Percentiles rank a stretch among this genome's conserved stretches.
phyloP scores from a whole-genome alignment of 2,888 invertebrate genomes.

The Limnephilus auricula region DNA sequence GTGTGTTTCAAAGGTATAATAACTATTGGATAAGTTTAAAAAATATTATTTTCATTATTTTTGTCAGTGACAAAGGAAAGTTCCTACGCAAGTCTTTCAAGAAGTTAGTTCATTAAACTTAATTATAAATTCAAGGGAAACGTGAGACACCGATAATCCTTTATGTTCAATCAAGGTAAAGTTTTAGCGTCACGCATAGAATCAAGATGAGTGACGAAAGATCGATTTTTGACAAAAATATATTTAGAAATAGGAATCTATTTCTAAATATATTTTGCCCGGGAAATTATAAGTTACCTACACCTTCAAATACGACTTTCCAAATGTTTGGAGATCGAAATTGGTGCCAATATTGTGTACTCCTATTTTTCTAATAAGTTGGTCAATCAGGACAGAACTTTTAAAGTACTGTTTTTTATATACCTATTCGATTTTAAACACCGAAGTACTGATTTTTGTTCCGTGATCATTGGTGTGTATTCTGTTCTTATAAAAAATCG shows the following conservation, averaged over 20 bases:
- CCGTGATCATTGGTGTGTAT: too few relatives aligned
- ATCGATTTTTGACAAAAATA: background rate
- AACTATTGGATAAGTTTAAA: constrained; percentile 12
- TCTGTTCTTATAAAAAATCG: too few relatives aligned
- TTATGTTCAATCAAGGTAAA: background rate
- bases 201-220: constrained; percentile 10
- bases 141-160: constrained; percentile 10
- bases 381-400: too few relatives aligned
- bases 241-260: too few relatives aligned
- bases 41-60: background rate
- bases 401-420: too few relatives aligned
- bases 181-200: constrained; percentile 13
- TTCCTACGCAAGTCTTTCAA: constrained; percentile 30
- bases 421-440: too few relatives aligned
- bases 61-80: constrained; percentile 14
- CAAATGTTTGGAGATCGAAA: too few relatives aligned
- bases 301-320: background rate
- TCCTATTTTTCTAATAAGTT: too few relatives aligned
- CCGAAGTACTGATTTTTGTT: too few relatives aligned
- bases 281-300: background rate
- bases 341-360: too few relatives aligned
- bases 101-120: constrained; percentile 41
- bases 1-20: constrained; percentile 3
- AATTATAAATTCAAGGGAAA: constrained; percentile 16
- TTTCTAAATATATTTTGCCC: too few relatives aligned